Evolutionary conservation across 1,140 invertebrate genomes (phyloP).

Genomic region (Pteromalus puparum): DNA sequence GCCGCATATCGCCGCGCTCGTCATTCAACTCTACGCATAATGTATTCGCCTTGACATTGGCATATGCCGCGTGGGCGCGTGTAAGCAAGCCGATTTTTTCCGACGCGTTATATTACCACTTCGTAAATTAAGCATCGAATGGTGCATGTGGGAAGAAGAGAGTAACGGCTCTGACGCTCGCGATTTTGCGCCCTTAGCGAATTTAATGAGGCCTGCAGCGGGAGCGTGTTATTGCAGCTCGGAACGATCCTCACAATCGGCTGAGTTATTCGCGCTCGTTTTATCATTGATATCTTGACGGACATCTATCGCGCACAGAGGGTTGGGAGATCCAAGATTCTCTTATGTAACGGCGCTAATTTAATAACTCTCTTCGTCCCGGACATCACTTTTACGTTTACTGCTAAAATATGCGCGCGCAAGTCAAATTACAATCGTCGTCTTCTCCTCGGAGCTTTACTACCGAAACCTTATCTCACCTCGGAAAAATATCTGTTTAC

Average conservation of each 20-base stretch:
- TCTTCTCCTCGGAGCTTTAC: no score
- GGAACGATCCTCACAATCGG: neutral
- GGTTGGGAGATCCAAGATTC: neutral
- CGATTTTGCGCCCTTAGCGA: neutral
- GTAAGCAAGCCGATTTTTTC: neutral
- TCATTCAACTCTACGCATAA: neutral
- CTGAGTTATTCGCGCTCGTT: neutral
- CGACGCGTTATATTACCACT: neutral
- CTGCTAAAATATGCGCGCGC: no score
- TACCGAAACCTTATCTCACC: no score
- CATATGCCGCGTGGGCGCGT: neutral
- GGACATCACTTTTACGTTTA: no score
- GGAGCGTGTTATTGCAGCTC: neutral
- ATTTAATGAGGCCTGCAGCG: neutral
- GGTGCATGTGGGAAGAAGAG: neutral
- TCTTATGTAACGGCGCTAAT: neutral
- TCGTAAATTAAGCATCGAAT: conserved; percentile 13
- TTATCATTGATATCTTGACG: neutral
- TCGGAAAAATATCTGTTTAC: no score
- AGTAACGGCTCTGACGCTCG: neutral
- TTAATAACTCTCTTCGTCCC: neutral
- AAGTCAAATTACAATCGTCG: no score
- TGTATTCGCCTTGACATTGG: neutral
- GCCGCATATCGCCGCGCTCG: no score
- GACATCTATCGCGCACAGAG: neutral